Base-by-base conservation (phyloP, 2,888 invertebrate genomes). In the Sthenelais limicola region DNA sequence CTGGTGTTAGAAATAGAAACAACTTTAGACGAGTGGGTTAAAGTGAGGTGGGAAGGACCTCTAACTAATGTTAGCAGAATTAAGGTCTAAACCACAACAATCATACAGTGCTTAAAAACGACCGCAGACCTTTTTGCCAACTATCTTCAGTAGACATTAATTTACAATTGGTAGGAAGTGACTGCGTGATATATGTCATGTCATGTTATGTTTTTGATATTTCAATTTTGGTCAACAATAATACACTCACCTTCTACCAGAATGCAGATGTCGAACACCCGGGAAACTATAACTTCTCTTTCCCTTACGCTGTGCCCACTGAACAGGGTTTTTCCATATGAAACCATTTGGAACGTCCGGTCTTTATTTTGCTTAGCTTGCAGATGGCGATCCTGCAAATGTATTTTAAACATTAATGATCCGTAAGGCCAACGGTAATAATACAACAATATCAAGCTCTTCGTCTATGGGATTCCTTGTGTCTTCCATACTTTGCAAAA, bases 261-360 rank as follows among this genome's bases (percentile, higher is more conserved):
- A 51, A 87, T 80, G 78, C 85, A 86, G 24, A 86, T 81, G 70
- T 85, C 84, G 72, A 87, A 83, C 48, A 82, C 77, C 68, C 85
- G 76, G 4, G 86, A 83, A 3, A 84, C 85, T 32, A 84, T 83
- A 3, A 79, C 79, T 72, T 86, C 86, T 33, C 84, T 74, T 52
- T 87, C 85, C 71, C 82, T 79, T 30, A 85, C 80, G 71, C 82
- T 83, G 58, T 84, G 81, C 2, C 87, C 86, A 74, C 81, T 77
- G 73, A 82, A 86, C 49, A 85, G 51, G 4, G 85, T 86, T 71
- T 82, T 80, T 0, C 84, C 85, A 75, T 80, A 84, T 1, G 77
- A 30, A 47, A 80, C 76, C 33, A 77, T 72, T 48, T 78, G 75
- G 74, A 85, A 85, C 32, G 80, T 80, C 12, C 80, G 79, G 74